Evolutionary conservation across 2,113 vertebrate species (phyloP).

Genomic region (Syngnathus scovelli): DNA sequence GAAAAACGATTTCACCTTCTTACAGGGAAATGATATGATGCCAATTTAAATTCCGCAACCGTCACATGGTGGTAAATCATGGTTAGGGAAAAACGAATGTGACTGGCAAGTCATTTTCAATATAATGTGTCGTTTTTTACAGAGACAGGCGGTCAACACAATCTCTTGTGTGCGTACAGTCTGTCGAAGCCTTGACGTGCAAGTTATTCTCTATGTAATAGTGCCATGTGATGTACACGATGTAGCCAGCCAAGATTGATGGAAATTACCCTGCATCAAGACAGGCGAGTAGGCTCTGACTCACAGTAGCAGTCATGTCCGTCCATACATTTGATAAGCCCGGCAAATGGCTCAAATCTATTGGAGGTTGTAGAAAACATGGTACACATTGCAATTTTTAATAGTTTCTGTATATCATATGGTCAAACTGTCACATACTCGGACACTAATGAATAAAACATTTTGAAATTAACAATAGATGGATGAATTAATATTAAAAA

Average conservation of each 20-base stretch:
- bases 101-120: neutral
- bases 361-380: neutral
- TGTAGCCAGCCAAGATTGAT: conserved; percentile 41
- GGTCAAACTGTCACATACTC: no score
- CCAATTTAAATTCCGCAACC: neutral
- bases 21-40: neutral
- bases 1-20: no score
- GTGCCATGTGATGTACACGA: conserved; percentile 30
- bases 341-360: conserved; percentile 19
- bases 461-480: no score
- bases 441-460: no score
- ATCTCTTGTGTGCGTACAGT: neutral
- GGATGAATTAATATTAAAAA: no score
- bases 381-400: neutral
- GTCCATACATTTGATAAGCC: conserved; percentile 45
- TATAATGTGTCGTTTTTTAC: conserved; percentile 7
- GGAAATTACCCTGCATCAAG: conserved; percentile 42
- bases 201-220: conserved; percentile 35
- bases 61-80: neutral
- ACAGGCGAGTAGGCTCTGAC: conserved; percentile 34
- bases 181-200: conserved; percentile 18
- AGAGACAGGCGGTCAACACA: conserved; percentile 15
- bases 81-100: neutral
- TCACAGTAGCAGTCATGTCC: conserved; percentile 31
- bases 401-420: neutral